Percentiles rank a stretch among this genome's conserved stretches.
These are phyloP conservation scores for Stegophylla sp. DNA, from an alignment of 2,888 invertebrate genomes.

Conservation along the genomic window DNA sequence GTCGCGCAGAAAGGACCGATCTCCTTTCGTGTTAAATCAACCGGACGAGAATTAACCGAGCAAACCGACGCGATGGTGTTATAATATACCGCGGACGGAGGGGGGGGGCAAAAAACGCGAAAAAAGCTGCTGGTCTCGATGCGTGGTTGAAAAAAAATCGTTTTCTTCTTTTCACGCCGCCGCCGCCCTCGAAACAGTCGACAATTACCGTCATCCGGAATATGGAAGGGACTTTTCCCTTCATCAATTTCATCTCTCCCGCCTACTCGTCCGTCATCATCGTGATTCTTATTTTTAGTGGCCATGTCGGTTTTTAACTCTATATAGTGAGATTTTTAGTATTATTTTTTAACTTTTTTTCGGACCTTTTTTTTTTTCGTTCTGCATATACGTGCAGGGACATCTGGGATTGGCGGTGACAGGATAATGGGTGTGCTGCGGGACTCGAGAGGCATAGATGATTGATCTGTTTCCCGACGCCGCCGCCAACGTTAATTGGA, in stretches of 20 bases:
- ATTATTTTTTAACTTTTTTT: slow-evolving; percentile 35
- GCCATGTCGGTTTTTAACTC: slow-evolving; percentile 51
- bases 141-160: slow-evolving; percentile 53
- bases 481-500: slow-evolving; percentile 71
- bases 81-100: slow-evolving; percentile 2
- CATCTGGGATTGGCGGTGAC: slow-evolving; percentile 57
- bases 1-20: no score
- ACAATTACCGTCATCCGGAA: slow-evolving; percentile 58
- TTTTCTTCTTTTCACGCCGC: no score
- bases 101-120: neutral
- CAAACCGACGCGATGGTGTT: slow-evolving; percentile 22
- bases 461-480: slow-evolving; percentile 70
- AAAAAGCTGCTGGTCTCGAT: slow-evolving; percentile 32
- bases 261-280: neutral
- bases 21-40: slow-evolving; percentile 54
- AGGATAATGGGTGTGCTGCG: slow-evolving; percentile 48
- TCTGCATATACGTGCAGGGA: slow-evolving; percentile 31
- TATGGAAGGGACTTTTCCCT: slow-evolving; percentile 57
- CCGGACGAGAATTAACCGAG: slow-evolving; percentile 54
- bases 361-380: slow-evolving; percentile 32
- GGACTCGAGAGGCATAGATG: slow-evolving; percentile 66
- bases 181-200: slow-evolving; percentile 59
- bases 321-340: slow-evolving; percentile 42
- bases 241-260: slow-evolving; percentile 50
- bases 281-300: slow-evolving; percentile 58